phyloP scores from a whole-genome alignment of 2,888 invertebrate genomes.

The Leucophora obtusa region DNA sequence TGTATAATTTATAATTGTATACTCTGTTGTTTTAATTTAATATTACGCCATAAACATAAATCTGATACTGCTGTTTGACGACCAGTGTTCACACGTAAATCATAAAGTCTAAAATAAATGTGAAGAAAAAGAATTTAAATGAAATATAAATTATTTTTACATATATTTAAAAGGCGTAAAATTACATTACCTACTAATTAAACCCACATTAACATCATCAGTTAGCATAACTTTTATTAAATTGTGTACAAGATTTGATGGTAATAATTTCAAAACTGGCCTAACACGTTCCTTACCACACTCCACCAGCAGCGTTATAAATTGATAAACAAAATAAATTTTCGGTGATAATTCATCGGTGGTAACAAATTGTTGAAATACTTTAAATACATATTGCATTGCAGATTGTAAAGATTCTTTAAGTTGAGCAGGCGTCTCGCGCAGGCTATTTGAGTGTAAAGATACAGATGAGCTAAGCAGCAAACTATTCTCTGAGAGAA shows the following conservation, averaged over 20 bases:
- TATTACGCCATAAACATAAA: constrained; percentile 90
- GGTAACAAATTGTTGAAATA: constrained; percentile 83
- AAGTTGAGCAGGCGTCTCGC: constrained; percentile 74
- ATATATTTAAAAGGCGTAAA: not conserved
- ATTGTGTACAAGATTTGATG: constrained; percentile 87
- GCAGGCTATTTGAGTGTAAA: constrained; percentile 43
- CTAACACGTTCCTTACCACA: constrained; percentile 87
- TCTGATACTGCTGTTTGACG: constrained; percentile 92
- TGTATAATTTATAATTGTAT: constrained; percentile 73
- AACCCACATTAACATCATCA: constrained; percentile 77
- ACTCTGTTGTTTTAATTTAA: constrained; percentile 81
- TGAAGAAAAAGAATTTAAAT: constrained; percentile 4
- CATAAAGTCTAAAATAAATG: constrained; percentile 81
- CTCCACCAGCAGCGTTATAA: constrained; percentile 86
- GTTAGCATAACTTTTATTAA: constrained; percentile 83
- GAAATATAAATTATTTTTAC: not conserved
- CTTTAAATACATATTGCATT: constrained; percentile 84
- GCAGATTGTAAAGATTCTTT: constrained; percentile 84
- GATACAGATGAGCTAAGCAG: constrained; percentile 55
- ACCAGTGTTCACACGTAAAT: constrained; percentile 86
- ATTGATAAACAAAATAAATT: constrained; percentile 89
- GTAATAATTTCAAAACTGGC: constrained; percentile 86
- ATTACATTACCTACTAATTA: constrained; percentile 72
- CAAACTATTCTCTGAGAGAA: constrained; percentile 68
- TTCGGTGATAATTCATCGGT: constrained; percentile 89